Evolutionary conservation across 2,888 invertebrate genomes (phyloP).

Genomic region (Operophtera brumata): DNA sequence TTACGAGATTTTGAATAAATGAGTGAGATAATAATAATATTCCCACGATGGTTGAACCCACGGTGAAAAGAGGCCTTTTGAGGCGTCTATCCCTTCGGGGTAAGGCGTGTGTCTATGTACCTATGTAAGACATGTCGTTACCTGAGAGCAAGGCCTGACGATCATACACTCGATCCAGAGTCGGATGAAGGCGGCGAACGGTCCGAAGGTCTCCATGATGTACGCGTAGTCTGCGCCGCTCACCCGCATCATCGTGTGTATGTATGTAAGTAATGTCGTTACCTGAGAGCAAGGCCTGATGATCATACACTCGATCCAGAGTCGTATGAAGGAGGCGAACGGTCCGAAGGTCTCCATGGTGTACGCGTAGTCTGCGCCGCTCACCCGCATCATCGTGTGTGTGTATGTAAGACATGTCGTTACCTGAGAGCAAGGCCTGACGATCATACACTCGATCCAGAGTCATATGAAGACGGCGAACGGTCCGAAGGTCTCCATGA

Average conservation of each 20-base stretch:
- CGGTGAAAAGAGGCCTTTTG: too few species aligned
- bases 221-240: constrained; percentile 99
- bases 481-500: constrained; percentile 99
- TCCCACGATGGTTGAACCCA: too few species aligned
- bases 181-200: constrained; percentile 96
- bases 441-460: constrained; percentile 99
- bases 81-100: too few species aligned
- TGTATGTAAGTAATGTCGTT: too few species aligned
- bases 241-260: constrained; percentile 94
- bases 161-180: constrained; percentile 99
- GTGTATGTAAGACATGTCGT: too few species aligned
- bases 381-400: constrained; percentile 95
- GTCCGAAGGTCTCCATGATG: constrained; percentile 99
- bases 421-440: constrained; percentile 95
- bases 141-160: constrained; percentile 96
- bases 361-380: constrained; percentile 99
- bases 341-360: constrained; percentile 99
- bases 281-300: constrained; percentile 96
- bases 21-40: too few species aligned
- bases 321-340: constrained; percentile 95
- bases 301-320: constrained; percentile 99
- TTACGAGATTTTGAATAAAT: too few species aligned
- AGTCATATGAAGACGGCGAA: constrained; percentile 97
- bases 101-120: too few species aligned
- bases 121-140: too few species aligned